A percentile compares a stretch with the other conserved stretches of the same genome.
Conservation (phyloP, 2,797 vertebrate genomes). For the Tragelaphus oryx region DNA sequence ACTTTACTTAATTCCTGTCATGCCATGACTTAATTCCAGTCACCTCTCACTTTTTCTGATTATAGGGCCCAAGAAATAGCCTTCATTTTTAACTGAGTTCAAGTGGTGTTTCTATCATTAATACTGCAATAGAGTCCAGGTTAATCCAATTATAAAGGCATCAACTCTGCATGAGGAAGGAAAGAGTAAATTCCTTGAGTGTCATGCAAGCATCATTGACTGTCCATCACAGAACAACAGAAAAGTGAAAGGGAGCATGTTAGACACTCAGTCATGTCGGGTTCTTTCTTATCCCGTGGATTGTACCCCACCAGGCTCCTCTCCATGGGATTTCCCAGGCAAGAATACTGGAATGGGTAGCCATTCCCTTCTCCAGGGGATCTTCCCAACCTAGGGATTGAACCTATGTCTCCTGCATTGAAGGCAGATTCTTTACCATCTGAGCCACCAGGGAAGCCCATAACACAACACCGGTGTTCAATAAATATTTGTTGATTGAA, state of each 20-base stretch:
- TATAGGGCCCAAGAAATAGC: background rate
- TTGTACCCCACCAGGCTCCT: background rate
- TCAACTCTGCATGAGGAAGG: background rate
- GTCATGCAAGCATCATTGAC: accelerated
- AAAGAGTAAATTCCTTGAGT: too few relatives aligned
- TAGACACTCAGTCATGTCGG: background rate
- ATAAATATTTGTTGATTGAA: background rate
- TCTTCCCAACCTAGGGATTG: background rate
- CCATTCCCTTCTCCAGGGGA: background rate
- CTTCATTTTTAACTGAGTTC: background rate
- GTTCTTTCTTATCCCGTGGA: background rate
- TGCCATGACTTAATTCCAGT: background rate
- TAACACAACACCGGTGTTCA: background rate
- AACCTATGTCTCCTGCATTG: background rate
- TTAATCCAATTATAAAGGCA: background rate
- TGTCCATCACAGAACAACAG: background rate
- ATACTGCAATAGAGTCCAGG: background rate
- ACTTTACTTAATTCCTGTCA: background rate
- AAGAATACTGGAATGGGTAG: background rate
- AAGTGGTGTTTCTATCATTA: background rate
- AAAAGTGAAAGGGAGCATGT: background rate
- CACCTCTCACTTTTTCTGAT: background rate
- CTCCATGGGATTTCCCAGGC: background rate
- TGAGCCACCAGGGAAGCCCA: background rate
- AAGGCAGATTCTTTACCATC: background rate